Base-by-base conservation (phyloP, 1,140 invertebrate species). In the Nylanderia fulva region DNA sequence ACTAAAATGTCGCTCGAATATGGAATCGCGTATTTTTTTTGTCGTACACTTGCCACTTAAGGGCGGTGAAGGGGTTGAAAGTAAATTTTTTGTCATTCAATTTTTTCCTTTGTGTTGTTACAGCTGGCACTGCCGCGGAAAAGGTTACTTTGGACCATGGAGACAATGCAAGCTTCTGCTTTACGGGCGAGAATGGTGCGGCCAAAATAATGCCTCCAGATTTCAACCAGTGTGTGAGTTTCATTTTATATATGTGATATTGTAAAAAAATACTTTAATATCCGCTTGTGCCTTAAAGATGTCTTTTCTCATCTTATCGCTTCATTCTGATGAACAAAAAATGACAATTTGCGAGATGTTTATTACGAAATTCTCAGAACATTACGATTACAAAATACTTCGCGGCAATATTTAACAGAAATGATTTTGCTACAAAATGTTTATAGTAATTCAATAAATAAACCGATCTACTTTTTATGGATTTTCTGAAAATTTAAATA, bases 71-170 rank as follows among this genome's bases (percentile, higher is more conserved):
- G n/a, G 11, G 3, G 29, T 33, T 1, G 29, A 7, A 64, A 45
- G 21, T 52, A 48, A 33, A 13, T 58, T 56, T 27, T 66, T 36
- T 24, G 11, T 69, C 11, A 27, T n/a, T 0, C 1, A 54, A 84
- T 76, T 66, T 56, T 58, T 42, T 54, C 27, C 18, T 33, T 88
- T 86, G 83, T 91, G 82, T 88, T 86, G 58, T 95, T 95, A 33
- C 94, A 97, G 96, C 95, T 89, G 95, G 96, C 79, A 93, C 95
- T 71, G 95, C 95, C 74, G 95, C 94, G 82, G 97, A 98, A 95
- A 95, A 85, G 97, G 98, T 63, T 98, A 98, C 94, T 98, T 98
- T 92, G 97, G 97, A 85, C 97, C 97, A 91, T 98, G 97, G 97
- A 96, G 96, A 87, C 96, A 97, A 68, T 98, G 97, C 95, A 98